Evolutionary conservation across 1,140 invertebrate genomes (phyloP).

Genomic region (Drosophila littoralis): DNA sequence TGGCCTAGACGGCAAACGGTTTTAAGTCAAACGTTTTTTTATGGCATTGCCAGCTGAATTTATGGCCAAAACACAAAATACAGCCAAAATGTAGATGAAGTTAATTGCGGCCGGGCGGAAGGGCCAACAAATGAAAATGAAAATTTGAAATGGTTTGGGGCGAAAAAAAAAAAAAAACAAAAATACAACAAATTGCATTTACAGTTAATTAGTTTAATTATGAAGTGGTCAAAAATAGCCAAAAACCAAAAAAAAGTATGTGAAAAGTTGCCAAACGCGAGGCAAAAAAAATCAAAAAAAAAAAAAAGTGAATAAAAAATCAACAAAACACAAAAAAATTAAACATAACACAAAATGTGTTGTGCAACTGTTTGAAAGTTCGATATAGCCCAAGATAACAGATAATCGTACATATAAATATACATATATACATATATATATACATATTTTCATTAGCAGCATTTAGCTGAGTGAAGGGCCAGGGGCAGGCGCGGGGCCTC

Average conservation of each 20-base stretch:
- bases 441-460: conserved; percentile 42
- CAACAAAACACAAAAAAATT: not conserved
- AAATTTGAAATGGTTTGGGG: not conserved
- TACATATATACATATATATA: conserved; percentile 3
- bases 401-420: not conserved
- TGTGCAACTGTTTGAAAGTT: conserved; percentile 19
- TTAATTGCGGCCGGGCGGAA: conserved; percentile 40
- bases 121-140: conserved; percentile 44
- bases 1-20: conserved; percentile 71
- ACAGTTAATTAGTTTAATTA: conserved; percentile 75
- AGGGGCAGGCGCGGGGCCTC: not conserved
- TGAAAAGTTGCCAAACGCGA: conserved; percentile 37
- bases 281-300: not conserved
- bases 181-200: conserved; percentile 49
- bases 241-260: conserved; percentile 1
- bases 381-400: conserved; percentile 8
- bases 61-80: conserved; percentile 45
- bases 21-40: conserved; percentile 63
- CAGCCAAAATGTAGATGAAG: not conserved
- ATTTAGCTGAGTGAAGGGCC: conserved; percentile 3
- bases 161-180: not conserved
- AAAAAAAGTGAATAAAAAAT: not conserved
- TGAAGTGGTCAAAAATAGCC: conserved; percentile 28
- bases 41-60: conserved; percentile 54
- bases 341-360: conserved; percentile 10